Conservation (phyloP, 30 jellyfish, hydroid and myxozoan species). For the Hydra vulgaris region DNA sequence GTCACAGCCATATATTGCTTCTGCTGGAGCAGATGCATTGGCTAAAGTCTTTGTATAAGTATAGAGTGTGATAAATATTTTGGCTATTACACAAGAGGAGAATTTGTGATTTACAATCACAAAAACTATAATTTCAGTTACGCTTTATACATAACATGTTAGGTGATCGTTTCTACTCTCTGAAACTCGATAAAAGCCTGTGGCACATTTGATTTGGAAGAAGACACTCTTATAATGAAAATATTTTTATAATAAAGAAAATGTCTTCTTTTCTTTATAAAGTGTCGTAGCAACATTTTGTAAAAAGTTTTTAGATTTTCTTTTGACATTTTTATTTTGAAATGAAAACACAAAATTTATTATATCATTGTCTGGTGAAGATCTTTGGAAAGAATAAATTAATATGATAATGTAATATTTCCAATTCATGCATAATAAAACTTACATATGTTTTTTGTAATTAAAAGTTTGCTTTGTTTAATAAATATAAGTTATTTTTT, state of each 20-base stretch:
- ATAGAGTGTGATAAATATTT: neutral
- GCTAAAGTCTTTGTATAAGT: constrained; percentile 84
- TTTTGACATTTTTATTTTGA: neutral
- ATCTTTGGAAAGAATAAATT: neutral
- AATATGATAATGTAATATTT: neutral
- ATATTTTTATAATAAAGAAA: neutral
- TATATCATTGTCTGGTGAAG: neutral
- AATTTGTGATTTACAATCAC: neutral
- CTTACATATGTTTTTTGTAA: neutral
- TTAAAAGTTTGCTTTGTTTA: neutral
- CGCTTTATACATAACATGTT: neutral
- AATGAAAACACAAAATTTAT: neutral
- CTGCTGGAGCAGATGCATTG: constrained; percentile 97
- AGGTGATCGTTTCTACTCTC: neutral
- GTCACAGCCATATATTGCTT: constrained; percentile 91
- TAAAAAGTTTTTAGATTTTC: neutral
- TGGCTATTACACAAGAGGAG: neutral
- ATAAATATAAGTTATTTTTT: neutral
- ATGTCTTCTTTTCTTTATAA: neutral
- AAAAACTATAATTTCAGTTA: neutral
- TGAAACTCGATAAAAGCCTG: neutral
- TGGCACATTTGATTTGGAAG: neutral
- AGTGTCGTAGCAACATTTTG: neutral
- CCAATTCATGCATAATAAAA: neutral
- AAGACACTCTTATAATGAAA: neutral